Conservation (phyloP, 2,797 vertebrate species). For the Lacerta agilis region DNA sequence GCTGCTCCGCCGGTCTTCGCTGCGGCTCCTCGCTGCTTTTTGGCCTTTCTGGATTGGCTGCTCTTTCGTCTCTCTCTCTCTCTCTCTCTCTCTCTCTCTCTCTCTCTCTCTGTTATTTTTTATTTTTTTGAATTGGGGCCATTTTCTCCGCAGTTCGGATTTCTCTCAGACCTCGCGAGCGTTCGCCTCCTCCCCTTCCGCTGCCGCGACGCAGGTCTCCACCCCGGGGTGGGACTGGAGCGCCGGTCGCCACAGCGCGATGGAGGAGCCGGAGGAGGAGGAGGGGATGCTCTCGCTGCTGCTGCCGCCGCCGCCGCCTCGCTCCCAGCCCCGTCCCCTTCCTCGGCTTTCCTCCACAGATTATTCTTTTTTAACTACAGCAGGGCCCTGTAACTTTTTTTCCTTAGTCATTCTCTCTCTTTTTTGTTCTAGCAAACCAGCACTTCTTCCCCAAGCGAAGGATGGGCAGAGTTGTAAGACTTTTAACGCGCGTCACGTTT, state of each 20-base stretch:
- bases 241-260: background rate
- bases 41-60: slow-evolving; percentile 8
- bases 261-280: background rate
- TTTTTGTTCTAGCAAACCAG: background rate
- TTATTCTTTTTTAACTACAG: background rate
- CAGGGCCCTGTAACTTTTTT: background rate
- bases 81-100: too few species aligned
- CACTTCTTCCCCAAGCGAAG: background rate
- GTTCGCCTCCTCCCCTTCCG: slow-evolving; percentile 1
- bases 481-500: slow-evolving; percentile 61
- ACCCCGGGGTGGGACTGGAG: background rate
- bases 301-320: background rate
- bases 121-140: background rate
- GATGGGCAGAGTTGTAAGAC: slow-evolving; percentile 30
- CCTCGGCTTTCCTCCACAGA: background rate
- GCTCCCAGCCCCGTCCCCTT: background rate
- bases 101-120: background rate
- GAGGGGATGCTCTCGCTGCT: background rate
- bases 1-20: background rate
- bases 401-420: background rate
- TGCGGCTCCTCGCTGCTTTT: background rate
- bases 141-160: background rate
- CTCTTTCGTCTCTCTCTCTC: background rate
- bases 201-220: slow-evolving; percentile 20
- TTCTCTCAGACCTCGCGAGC: slow-evolving; percentile 7